A percentile compares a stretch with the other conserved stretches of the same genome.
phyloP scores from a whole-genome alignment of 2,113 vertebrate species.

The Microtus montanus region DNA sequence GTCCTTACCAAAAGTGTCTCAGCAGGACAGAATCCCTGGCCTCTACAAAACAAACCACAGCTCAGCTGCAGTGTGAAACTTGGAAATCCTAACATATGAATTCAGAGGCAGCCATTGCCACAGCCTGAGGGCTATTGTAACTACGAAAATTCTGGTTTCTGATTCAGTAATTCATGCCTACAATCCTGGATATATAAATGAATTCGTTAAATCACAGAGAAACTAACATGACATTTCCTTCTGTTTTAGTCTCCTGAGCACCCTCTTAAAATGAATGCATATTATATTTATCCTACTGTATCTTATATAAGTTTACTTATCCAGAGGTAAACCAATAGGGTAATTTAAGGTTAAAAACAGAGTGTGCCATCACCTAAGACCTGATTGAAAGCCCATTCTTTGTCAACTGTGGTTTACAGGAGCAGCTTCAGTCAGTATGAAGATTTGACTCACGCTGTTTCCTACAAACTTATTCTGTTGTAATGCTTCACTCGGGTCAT shows the following conservation, averaged over 20 bases:
- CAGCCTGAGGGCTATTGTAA: not conserved
- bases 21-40: not conserved
- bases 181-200: not conserved
- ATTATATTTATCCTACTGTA: not conserved
- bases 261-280: slow-evolving; percentile 23
- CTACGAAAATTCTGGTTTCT: not conserved
- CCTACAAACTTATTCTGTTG: not conserved
- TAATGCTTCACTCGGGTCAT: not conserved
- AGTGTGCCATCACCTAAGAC: not conserved
- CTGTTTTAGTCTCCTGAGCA: slow-evolving; percentile 14
- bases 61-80: not conserved
- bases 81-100: slow-evolving; percentile 3
- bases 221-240: not conserved
- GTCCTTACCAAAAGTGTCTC: not conserved
- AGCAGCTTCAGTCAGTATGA: not conserved
- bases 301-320: not conserved
- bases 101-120: not conserved
- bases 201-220: not conserved
- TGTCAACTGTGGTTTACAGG: not conserved
- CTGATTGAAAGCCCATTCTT: not conserved
- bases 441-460: not conserved
- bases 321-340: not conserved
- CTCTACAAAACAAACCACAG: not conserved
- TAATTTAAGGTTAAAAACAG: not conserved
- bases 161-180: not conserved